These are phyloP conservation scores for Anorthoa munda DNA, from an alignment of 2,888 invertebrate species.

Conservation along the genomic window DNA sequence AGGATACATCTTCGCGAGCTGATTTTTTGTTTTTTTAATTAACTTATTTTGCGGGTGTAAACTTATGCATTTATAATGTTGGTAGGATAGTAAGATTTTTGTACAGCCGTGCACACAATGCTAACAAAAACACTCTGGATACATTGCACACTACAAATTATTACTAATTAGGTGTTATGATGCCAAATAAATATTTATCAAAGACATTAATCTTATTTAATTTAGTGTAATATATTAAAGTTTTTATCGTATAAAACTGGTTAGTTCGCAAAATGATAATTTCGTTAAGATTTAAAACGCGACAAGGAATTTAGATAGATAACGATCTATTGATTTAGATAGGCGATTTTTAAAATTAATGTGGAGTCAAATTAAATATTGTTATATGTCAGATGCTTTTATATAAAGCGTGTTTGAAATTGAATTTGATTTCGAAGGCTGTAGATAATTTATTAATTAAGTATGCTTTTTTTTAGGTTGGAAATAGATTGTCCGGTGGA, in stretches of 20 bases:
- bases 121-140: neutral
- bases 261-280: conserved; percentile 63
- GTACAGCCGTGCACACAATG: neutral
- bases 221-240: conserved; percentile 64
- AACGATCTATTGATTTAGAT: conserved; percentile 62
- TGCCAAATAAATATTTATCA: conserved; percentile 76
- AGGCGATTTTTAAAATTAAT: conserved; percentile 37
- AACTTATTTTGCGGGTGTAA: too few relatives aligned
- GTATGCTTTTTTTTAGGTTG: neutral
- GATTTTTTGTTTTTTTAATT: too few relatives aligned
- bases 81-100: neutral
- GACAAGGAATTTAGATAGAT: conserved; percentile 58
- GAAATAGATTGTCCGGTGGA: too few relatives aligned
- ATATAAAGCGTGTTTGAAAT: conserved; percentile 6
- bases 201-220: conserved; percentile 78
- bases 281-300: conserved; percentile 43
- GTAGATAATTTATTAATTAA: neutral
- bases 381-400: conserved; percentile 36
- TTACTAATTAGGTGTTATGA: conserved; percentile 84
- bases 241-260: conserved; percentile 60
- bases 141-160: conserved; percentile 74
- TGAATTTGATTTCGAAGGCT: conserved; percentile 20
- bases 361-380: conserved; percentile 44
- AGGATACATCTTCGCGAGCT: too few relatives aligned
- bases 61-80: too few relatives aligned